Conservation (phyloP, 2,797 vertebrate genomes). For the Carcharodon carcharias region DNA sequence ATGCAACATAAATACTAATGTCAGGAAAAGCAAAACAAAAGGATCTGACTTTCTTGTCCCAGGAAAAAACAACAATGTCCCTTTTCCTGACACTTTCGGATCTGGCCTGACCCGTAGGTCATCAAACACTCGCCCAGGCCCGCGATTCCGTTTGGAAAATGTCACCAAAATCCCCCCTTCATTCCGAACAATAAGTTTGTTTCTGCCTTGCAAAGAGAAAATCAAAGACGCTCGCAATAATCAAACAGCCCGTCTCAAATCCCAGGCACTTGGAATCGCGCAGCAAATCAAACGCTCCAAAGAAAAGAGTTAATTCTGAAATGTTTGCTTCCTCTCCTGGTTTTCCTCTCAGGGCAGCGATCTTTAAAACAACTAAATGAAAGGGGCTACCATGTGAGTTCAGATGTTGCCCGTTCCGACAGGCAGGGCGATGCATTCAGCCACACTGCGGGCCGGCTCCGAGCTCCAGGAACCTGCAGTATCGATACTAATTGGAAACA, state of each 20-base stretch:
- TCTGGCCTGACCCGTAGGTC: not conserved
- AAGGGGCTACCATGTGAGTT: not conserved
- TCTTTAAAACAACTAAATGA: not conserved
- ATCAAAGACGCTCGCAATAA: not conserved
- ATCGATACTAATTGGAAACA: conserved; percentile 30
- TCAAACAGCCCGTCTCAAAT: not conserved
- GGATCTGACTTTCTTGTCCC: not conserved
- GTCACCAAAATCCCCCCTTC: not conserved
- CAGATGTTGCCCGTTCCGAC: not conserved
- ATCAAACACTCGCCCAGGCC: not conserved
- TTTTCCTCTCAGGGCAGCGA: not conserved
- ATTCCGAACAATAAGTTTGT: not conserved
- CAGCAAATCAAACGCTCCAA: not conserved
- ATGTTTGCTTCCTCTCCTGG: not conserved
- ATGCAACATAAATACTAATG: not conserved
- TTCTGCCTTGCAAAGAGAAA: not conserved
- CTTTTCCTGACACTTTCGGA: not conserved
- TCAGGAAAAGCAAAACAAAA: not conserved
- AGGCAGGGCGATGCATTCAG: not conserved
- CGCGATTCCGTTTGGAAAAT: not conserved
- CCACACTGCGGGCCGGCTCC: not conserved
- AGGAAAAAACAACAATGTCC: not conserved
- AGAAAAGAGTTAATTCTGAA: not conserved
- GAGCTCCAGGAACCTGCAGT: not conserved
- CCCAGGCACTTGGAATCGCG: not conserved